Evolutionary conservation across 2,888 invertebrate genomes (phyloP), one percentile per base, ranked within the genome.

Genomic region (Venusia cambrica): DNA sequence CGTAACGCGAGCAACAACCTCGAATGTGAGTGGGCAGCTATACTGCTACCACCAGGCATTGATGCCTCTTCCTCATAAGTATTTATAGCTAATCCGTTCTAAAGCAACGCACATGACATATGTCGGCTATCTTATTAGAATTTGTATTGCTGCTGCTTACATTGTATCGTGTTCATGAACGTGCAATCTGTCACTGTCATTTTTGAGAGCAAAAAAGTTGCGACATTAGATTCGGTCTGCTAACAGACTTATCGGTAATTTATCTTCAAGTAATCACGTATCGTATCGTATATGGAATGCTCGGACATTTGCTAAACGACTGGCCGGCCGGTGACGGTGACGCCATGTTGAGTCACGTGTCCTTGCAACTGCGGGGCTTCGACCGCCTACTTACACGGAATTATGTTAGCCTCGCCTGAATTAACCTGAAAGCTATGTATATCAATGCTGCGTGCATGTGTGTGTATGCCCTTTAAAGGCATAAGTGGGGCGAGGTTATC

Each of bases 351-450:
- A 67, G 51, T 72, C 70, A 65, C 53, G 28, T 58, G 77, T 57
- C 77, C 79, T 78, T 65, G 77, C 46, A 42, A 32, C 39, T 56
- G 57, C 59, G 56, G 60, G 70, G 61, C 64, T 70, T 67, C 61
- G 50, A 34, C 31, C 53, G 46, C 50, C 34, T 41, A 36, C 38
- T 39, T 24, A 32, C 27, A 24, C 10, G 15, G 36, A 25, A 45
- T 48, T 44, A 53, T 43, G 51, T 59, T 58, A 54, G 48, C 51
- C 51, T 57, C 43, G 53, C 51, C 48, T 54, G 48, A 53, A 49
- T 48, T 45, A 34, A 29, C 38, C 36, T 43, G 28, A 48, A 40
- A 38, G 31, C 20, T 14, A 32, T 20, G 17, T 21, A 21, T 30
- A 38, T 25, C 31, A 38, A 14, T 39, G 26, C 14, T 13, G 14